Evolutionary conservation across 64 coral and sea anemone genomes (phyloP).

Genomic region (Pocillopora verrucosa): DNA sequence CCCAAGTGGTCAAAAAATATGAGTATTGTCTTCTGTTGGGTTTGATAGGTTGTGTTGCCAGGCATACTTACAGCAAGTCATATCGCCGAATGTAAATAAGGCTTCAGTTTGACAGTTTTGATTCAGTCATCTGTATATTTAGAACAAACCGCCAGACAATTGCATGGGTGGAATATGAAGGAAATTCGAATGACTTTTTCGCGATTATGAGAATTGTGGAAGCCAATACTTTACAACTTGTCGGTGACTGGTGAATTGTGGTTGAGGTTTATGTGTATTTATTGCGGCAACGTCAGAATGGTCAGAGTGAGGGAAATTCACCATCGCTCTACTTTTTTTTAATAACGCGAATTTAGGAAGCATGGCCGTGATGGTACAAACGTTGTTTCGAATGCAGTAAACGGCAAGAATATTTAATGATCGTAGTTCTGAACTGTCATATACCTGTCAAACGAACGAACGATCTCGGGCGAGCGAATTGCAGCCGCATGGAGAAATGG

Average conservation of each 20-base stretch:
- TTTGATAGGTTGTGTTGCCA: constrained; percentile 10
- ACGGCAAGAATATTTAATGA: neutral
- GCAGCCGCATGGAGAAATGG: neutral
- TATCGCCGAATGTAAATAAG: constrained; percentile 26
- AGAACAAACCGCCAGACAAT: constrained; percentile 22
- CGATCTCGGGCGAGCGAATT: neutral
- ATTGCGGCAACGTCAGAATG: neutral
- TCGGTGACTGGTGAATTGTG: neutral
- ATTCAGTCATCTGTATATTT: constrained; percentile 28
- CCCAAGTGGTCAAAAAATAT: constrained; percentile 45
- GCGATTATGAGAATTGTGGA: neutral
- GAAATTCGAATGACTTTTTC: neutral
- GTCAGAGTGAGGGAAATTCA: neutral
- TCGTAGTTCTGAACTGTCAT: neutral
- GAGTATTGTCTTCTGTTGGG: constrained; percentile 1
- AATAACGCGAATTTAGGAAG: neutral
- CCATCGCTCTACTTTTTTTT: neutral
- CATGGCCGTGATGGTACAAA: neutral
- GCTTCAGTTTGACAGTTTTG: neutral
- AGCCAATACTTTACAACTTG: neutral
- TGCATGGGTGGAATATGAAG: neutral
- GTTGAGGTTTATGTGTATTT: constrained; percentile 1
- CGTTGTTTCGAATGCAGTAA: neutral
- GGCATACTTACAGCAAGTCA: constrained; percentile 23
- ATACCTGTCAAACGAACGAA: neutral